These are phyloP conservation scores for Synanthedon tipuliformis DNA, from an alignment of 2,888 invertebrate species.

Conservation along the genomic window DNA sequence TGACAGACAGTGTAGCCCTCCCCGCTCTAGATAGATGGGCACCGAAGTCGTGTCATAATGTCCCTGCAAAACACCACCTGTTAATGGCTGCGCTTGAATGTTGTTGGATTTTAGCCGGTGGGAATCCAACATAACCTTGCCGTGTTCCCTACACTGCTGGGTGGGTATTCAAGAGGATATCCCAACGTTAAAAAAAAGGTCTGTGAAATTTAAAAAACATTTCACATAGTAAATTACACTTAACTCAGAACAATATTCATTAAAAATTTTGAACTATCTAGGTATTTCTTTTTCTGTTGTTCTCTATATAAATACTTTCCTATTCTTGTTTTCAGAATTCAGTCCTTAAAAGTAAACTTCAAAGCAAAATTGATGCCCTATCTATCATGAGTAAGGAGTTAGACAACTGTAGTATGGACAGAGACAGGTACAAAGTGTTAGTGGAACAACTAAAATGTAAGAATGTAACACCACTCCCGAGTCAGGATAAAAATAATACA, in stretches of 20 bases:
- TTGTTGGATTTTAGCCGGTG: too few relatives aligned
- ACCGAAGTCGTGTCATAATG: too few relatives aligned
- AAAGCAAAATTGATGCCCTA: conserved; percentile 85
- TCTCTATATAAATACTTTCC: neutral
- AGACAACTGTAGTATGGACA: conserved; percentile 81
- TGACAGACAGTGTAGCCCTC: too few relatives aligned
- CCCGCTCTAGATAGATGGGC: too few relatives aligned
- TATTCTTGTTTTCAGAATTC: conserved; percentile 57
- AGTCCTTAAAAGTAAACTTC: conserved; percentile 77
- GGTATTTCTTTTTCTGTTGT: neutral
- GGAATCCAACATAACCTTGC: too few relatives aligned
- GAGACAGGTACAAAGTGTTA: conserved; percentile 83
- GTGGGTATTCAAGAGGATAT: neutral
- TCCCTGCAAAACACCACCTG: too few relatives aligned
- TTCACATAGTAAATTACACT: neutral
- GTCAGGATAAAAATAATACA: conserved; percentile 21
- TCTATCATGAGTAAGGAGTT: conserved; percentile 82
- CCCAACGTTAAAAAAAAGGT: neutral
- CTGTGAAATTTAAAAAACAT: neutral
- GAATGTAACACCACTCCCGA: conserved; percentile 23
- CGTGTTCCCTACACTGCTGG: too few relatives aligned
- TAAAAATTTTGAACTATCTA: too few relatives aligned
- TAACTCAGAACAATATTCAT: neutral
- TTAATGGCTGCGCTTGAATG: too few relatives aligned
- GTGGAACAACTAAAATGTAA: conserved; percentile 79